Conservation (phyloP, 2,113 vertebrate species). For the Paracyprichromis sp. region DNA sequence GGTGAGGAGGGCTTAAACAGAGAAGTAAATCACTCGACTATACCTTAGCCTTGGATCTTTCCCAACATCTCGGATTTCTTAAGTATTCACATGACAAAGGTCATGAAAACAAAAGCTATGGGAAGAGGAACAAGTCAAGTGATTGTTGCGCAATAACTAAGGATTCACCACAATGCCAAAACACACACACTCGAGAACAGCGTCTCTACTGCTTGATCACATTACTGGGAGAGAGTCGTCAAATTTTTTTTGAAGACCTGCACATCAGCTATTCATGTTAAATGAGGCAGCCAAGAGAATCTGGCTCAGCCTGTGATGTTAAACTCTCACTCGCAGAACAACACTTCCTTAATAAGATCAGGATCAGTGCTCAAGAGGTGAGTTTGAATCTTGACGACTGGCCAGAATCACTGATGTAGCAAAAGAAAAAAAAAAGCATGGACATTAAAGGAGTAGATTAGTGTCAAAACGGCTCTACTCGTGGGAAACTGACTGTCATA, state of each 20-base stretch:
- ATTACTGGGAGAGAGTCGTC: neutral
- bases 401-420: neutral
- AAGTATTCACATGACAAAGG: conserved; percentile 11
- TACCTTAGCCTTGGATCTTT: conserved; percentile 31
- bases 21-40: conserved; percentile 46
- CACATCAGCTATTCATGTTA: neutral
- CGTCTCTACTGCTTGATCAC: neutral
- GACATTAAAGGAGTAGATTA: neutral
- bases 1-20: conserved; percentile 9
- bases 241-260: neutral
- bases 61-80: conserved; percentile 58
- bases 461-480: neutral
- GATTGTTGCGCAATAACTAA: conserved; percentile 26
- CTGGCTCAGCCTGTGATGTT: neutral
- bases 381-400: neutral
- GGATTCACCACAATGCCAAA: neutral
- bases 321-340: neutral
- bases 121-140: conserved; percentile 30
- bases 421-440: neutral
- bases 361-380: neutral
- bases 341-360: conserved; percentile 12
- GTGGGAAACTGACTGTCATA: neutral
- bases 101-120: conserved; percentile 45
- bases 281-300: neutral
- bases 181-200: neutral